Percentiles rank a stretch among this genome's conserved stretches.
phyloP scores from a whole-genome alignment of 1,140 invertebrate genomes.

The Zaprionus gabonicus region DNA sequence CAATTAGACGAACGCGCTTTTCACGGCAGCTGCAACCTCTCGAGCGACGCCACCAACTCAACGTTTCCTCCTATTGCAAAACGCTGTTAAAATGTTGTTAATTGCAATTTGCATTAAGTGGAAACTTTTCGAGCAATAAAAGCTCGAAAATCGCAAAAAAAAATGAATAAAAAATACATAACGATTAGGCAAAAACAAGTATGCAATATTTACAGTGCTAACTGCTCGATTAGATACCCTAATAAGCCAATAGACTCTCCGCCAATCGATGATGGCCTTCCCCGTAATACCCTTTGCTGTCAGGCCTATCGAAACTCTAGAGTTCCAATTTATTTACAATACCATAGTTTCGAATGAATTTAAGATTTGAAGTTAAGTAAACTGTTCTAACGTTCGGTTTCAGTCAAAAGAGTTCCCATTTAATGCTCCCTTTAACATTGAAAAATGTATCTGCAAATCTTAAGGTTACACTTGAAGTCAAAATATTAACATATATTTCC shows the following conservation, averaged over 20 bases:
- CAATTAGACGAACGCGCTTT: conserved; percentile 62
- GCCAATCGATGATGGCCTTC: neutral
- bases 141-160: conserved; percentile 12
- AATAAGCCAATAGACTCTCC: neutral
- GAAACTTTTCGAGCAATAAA: conserved; percentile 50
- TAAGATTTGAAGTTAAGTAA: too few species aligned
- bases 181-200: conserved; percentile 8
- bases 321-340: neutral
- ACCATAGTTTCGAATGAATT: too few species aligned
- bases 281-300: neutral
- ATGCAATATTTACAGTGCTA: neutral
- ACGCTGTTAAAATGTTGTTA: conserved; percentile 56
- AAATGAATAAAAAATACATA: conserved; percentile 1
- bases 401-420: too few species aligned
- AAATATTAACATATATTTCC: neutral
- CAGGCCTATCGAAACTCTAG: neutral
- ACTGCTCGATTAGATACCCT: conserved; percentile 36
- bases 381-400: too few species aligned
- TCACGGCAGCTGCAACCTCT: conserved; percentile 29
- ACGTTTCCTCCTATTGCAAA: conserved; percentile 55
- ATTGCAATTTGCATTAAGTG: conserved; percentile 63
- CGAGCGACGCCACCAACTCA: neutral
- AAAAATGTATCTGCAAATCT: too few species aligned
- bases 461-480: too few species aligned
- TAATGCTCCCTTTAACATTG: too few species aligned